Evolutionary conservation across 2,888 invertebrate species (phyloP).

Genomic region (Neocrepidodera transversa): DNA sequence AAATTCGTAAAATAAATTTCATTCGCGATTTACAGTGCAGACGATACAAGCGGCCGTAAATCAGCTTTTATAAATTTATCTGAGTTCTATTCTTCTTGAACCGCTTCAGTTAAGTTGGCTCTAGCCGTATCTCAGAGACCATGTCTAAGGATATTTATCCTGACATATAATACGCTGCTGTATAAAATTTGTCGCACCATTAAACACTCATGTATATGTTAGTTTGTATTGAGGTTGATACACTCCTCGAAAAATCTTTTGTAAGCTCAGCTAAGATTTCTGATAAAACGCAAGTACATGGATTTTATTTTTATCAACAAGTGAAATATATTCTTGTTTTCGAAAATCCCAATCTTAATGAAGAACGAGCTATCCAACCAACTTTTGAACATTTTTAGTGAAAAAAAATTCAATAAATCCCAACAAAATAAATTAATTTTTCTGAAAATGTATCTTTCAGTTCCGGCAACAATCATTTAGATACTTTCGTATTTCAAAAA

Average conservation of each 20-base stretch:
- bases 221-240: conserved; percentile 47
- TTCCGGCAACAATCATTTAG: too few relatives aligned
- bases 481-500: too few relatives aligned
- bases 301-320: conserved; percentile 19
- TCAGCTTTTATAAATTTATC: conserved; percentile 60
- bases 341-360: too few relatives aligned
- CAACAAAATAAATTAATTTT: too few relatives aligned
- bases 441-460: too few relatives aligned
- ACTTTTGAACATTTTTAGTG: too few relatives aligned
- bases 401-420: too few relatives aligned
- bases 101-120: conserved; percentile 58
- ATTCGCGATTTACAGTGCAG: conserved; percentile 56
- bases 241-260: conserved; percentile 37
- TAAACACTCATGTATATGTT: conserved; percentile 57
- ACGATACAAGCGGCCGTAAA: conserved; percentile 56
- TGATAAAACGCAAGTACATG: conserved; percentile 22
- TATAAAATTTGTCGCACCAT: conserved; percentile 61
- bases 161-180: conserved; percentile 59
- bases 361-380: too few relatives aligned
- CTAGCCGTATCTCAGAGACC: conserved; percentile 55
- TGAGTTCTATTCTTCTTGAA: conserved; percentile 58
- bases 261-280: conserved; percentile 29
- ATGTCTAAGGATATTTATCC: conserved; percentile 58
- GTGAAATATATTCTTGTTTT: too few relatives aligned
- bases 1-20: conserved; percentile 53